These are phyloP conservation scores for Thereuonema tuberculata DNA, from an alignment of 1,140 invertebrate species.

Conservation along the genomic window DNA sequence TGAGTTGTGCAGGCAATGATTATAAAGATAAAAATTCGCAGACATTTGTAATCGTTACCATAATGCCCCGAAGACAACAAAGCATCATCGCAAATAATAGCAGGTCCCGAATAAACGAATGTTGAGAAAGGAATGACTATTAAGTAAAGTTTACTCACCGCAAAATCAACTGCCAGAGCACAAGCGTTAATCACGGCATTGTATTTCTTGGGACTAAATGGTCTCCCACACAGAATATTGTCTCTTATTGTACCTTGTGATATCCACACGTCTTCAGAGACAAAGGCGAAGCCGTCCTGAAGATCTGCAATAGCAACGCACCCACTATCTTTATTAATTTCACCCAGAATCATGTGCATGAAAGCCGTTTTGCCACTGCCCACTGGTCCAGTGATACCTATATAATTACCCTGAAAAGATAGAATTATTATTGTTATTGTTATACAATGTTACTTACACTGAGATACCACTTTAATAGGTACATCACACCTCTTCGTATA, in stretches of 20 bases:
- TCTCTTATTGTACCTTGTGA: constrained; percentile 74
- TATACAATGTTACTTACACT: too few species aligned
- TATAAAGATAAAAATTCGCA: too few species aligned
- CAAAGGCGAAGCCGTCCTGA: constrained; percentile 61
- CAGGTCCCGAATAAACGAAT: too few species aligned
- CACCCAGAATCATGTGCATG: constrained; percentile 54
- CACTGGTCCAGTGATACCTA: constrained; percentile 47
- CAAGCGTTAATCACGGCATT: constrained; percentile 58
- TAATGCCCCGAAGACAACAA: too few species aligned
- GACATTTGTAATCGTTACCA: too few species aligned
- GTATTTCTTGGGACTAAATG: constrained; percentile 62
- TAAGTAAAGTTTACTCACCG: too few species aligned
- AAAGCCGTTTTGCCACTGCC: constrained; percentile 65
- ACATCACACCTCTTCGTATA: too few species aligned
- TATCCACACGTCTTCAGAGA: constrained; percentile 82
- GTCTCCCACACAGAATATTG: constrained; percentile 83
- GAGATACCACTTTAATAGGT: too few species aligned
- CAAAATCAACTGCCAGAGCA: constrained; percentile 59
- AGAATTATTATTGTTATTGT: too few species aligned
- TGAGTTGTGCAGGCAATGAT: too few species aligned
- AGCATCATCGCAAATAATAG: too few species aligned
- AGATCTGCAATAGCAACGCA: constrained; percentile 30
- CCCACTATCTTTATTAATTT: constrained; percentile 49
- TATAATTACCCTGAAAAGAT: constrained; percentile 31
- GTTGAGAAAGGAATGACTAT: too few species aligned